phyloP scores from a whole-genome alignment of 2,888 invertebrate species.

The Drosophila nigritarsus region DNA sequence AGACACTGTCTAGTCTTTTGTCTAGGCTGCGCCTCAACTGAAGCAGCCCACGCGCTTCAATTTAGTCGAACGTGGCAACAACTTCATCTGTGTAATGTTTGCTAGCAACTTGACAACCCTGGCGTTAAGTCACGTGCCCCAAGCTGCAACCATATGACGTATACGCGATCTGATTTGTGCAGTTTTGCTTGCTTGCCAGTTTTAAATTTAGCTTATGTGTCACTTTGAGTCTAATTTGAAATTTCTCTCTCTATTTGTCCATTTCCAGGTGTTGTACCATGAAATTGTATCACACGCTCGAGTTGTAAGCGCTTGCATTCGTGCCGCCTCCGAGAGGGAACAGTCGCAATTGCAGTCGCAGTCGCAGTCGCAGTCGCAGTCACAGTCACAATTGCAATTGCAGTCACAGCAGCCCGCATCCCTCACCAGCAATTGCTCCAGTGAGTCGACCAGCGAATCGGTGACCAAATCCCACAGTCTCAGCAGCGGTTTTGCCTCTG shows the following conservation, averaged over 20 bases:
- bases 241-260: constrained; percentile 35
- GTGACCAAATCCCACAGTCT: constrained; percentile 68
- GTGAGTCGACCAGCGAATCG: constrained; percentile 74
- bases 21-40: constrained; percentile 39
- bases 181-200: constrained; percentile 32
- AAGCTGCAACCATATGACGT: constrained; percentile 35
- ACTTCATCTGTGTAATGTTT: constrained; percentile 33
- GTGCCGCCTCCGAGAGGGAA: constrained; percentile 88
- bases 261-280: constrained; percentile 93
- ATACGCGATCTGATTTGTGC: constrained; percentile 53
- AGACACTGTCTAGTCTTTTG: constrained; percentile 20
- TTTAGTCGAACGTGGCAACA: constrained; percentile 15
- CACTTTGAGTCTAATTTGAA: constrained; percentile 26
- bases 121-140: constrained; percentile 11
- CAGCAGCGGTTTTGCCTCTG: constrained; percentile 75
- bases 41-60: constrained; percentile 16
- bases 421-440: constrained; percentile 74
- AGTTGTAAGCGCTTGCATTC: constrained; percentile 92
- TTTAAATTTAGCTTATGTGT: constrained; percentile 15
- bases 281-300: constrained; percentile 96
- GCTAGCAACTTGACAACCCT: neutral
- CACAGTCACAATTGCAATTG: constrained; percentile 42
- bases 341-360: constrained; percentile 59
- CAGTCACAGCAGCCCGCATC: constrained; percentile 68
- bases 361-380: constrained; percentile 58